Evolutionary conservation across 1,140 invertebrate genomes (phyloP).

Genomic region (Lithobius niger): DNA sequence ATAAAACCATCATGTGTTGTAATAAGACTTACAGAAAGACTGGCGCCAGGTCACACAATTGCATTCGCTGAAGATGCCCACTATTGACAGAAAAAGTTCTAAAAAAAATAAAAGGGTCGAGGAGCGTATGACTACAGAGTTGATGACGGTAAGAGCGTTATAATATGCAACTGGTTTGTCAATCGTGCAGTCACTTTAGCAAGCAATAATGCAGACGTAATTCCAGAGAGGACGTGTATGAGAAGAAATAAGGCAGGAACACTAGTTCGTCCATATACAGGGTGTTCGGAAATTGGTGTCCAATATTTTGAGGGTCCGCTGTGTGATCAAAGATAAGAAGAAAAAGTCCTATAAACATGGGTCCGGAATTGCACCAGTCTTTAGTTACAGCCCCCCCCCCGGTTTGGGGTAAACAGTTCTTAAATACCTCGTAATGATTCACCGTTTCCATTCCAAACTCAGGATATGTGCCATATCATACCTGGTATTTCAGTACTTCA

Average conservation of each 20-base stretch:
- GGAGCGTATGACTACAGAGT: constrained; percentile 6
- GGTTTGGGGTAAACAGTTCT: no score
- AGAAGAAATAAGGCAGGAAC: neutral
- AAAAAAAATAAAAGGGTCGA: neutral
- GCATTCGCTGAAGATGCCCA: neutral
- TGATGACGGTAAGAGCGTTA: neutral
- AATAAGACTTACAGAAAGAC: neutral
- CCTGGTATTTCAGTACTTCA: no score
- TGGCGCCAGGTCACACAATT: neutral
- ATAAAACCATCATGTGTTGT: constrained; percentile 3
- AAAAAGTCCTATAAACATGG: no score
- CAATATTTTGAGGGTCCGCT: no score
- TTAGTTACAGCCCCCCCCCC: no score
- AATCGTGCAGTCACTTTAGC: neutral
- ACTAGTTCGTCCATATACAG: neutral
- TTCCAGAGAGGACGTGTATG: neutral
- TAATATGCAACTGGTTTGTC: constrained; percentile 4
- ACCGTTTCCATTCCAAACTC: no score
- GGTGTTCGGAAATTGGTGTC: no score
- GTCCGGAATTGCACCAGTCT: no score
- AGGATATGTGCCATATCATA: no score
- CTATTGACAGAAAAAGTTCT: neutral
- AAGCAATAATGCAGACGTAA: neutral
- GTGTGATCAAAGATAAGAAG: no score
- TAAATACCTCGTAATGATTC: no score